A percentile compares a stretch with the other conserved stretches of the same genome.
These are phyloP conservation scores for Grammatotria lemairii DNA, from an alignment of 2,113 vertebrate genomes.

Conservation along the genomic window DNA sequence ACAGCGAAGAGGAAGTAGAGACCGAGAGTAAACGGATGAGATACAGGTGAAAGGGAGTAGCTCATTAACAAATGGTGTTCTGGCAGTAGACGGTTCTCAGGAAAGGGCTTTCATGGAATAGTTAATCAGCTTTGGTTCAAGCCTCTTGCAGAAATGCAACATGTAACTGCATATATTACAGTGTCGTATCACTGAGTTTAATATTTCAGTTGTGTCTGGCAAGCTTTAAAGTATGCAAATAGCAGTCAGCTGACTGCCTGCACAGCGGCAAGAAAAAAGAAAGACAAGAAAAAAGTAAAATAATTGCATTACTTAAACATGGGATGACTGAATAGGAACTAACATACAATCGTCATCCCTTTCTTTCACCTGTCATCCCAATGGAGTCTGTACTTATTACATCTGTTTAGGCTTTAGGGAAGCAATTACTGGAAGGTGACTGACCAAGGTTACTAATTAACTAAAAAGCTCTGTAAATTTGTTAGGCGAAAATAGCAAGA, in stretches of 20 bases:
- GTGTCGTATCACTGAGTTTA: not conserved
- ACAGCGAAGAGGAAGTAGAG: not conserved
- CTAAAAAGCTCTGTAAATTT: not conserved
- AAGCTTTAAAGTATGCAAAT: not conserved
- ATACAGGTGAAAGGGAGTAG: slow-evolving; percentile 30
- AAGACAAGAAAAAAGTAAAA: not conserved
- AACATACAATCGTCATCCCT: not conserved
- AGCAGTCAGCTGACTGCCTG: not conserved
- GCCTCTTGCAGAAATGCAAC: not conserved
- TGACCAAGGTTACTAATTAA: slow-evolving; percentile 11
- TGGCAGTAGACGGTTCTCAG: not conserved
- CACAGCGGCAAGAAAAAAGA: not conserved
- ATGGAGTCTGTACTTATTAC: not conserved
- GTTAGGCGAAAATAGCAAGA: not conserved
- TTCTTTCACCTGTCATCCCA: not conserved
- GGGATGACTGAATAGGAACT: not conserved
- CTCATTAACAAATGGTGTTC: slow-evolving; percentile 29
- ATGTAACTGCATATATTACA: not conserved
- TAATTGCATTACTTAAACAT: not conserved
- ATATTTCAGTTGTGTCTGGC: not conserved
- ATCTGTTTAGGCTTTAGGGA: not conserved
- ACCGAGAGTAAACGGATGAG: slow-evolving; percentile 3
- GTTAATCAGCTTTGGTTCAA: not conserved
- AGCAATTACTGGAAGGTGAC: not conserved
- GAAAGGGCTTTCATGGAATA: not conserved